Evolutionary conservation across 2,888 invertebrate species (phyloP).

Genomic region (Spodoptera exigua): DNA sequence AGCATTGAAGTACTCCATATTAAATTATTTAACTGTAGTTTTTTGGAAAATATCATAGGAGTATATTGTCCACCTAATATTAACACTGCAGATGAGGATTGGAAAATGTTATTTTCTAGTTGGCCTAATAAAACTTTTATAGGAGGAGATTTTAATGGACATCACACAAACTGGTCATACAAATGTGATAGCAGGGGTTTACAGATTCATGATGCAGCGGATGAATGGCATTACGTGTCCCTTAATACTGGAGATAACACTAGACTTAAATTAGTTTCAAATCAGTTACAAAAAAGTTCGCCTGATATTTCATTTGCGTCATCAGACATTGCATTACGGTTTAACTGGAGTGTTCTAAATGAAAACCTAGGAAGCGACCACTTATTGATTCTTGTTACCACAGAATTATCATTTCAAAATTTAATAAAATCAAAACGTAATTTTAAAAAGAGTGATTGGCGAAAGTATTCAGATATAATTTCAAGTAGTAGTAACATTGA

Average conservation of each 20-base stretch:
- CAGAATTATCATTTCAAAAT: too few relatives aligned
- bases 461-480: neutral
- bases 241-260: too few relatives aligned
- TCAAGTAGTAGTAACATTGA: neutral
- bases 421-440: too few relatives aligned
- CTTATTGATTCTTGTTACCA: conserved; percentile 2
- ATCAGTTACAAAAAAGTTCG: conserved; percentile 5
- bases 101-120: conserved; percentile 9
- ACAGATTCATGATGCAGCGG: conserved; percentile 9
- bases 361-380: conserved; percentile 12
- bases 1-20: conserved; percentile 8
- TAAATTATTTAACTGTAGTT: conserved; percentile 4
- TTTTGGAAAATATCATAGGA: conserved; percentile 5
- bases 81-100: conserved; percentile 1
- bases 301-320: conserved; percentile 10
- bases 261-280: conserved; percentile 1
- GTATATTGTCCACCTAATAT: conserved; percentile 13
- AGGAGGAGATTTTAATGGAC: too few relatives aligned
- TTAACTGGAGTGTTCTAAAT: too few relatives aligned
- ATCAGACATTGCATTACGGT: conserved; percentile 10
- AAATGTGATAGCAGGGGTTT: too few relatives aligned
- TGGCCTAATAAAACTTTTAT: conserved; percentile 28
- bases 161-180: too few relatives aligned
- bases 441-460: conserved; percentile 16
- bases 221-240: conserved; percentile 3